Base-by-base conservation (phyloP, 1,140 invertebrate genomes). In the Aphidius ervi region DNA sequence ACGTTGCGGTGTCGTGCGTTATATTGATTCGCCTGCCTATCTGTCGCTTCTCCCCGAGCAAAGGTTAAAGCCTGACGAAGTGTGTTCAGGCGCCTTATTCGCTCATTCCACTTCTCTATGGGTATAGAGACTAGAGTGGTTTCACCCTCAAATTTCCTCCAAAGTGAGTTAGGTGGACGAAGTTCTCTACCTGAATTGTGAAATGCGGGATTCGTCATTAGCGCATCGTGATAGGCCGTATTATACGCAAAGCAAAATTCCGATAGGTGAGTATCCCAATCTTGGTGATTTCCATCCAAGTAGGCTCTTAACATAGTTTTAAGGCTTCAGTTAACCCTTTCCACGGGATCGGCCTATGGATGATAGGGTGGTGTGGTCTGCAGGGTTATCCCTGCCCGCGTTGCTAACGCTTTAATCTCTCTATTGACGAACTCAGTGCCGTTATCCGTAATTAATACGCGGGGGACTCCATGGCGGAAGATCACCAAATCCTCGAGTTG, bases 311-410 rank as follows among this genome's bases (percentile, higher is more conserved):
- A 50, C 64, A 73, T 71, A 3, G 65, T 62, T 56, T 81, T 81
- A 0, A 82, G 37, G 37, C 75, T 73, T 7, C 74, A 46, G 62
- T 81, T 82, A 6, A 72, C 70, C 10, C 78, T 58, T 62, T 82
- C 80, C 0, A 73, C 71, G 0, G 70, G 70, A 58, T 81, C 80
- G 1, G 70, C 63, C 54, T 73, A 65, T 8, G 78, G 71, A 59
- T 77, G 75, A 62, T 80, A 80, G 0, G 69, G 23, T 1, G 72
- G 67, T 16, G 16, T 16, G 1, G 65, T 68, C 41, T 39, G 16
- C 10, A 23, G 50, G 31, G 39, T 53, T 5, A 53, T 40, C 31
- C 50, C 50, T 3, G 39, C 40, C 9, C 42, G 1, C 42, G 42
- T 43, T 6, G 42, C 42, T 16, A 1, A 16, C 16, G 16, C 16